Percentiles rank a stretch among this genome's conserved stretches.
Conservation (phyloP, 2,888 invertebrate genomes). For the Zygogramma bicolorata region DNA sequence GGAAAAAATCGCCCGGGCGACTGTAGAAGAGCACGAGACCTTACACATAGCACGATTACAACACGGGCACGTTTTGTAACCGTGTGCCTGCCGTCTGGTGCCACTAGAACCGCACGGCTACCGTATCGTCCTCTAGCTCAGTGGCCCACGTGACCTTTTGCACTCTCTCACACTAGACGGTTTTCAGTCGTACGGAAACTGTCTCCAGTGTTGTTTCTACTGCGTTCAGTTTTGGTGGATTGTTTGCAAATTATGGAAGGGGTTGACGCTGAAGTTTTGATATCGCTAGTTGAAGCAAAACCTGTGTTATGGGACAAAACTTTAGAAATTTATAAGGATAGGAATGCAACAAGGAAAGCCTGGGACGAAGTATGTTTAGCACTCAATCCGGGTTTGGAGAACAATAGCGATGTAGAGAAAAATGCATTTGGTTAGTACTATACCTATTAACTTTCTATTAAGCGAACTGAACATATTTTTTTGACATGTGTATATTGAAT, state of each 20-base stretch:
- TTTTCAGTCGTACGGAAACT: slow-evolving; percentile 25
- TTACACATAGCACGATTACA: slow-evolving; percentile 31
- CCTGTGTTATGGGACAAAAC: slow-evolving; percentile 29
- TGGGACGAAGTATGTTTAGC: slow-evolving; percentile 21
- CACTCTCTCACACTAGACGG: slow-evolving; percentile 23
- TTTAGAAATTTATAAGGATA: slow-evolving; percentile 16
- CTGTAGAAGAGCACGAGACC: slow-evolving; percentile 20
- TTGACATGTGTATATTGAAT: too few relatives aligned
- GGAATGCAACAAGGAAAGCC: neutral
- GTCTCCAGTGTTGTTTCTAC: slow-evolving; percentile 5
- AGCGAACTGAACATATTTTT: too few relatives aligned
- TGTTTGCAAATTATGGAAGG: neutral
- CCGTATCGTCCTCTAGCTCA: slow-evolving; percentile 27
- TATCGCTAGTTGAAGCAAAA: slow-evolving; percentile 25
- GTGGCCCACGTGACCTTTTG: slow-evolving; percentile 28
- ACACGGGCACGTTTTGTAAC: slow-evolving; percentile 19
- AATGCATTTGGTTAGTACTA: slow-evolving; percentile 6
- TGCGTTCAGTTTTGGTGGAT: neutral
- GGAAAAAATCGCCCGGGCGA: slow-evolving; percentile 21
- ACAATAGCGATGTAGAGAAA: slow-evolving; percentile 18
- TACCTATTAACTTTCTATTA: neutral
- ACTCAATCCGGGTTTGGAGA: slow-evolving; percentile 22
- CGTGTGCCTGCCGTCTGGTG: slow-evolving; percentile 25
- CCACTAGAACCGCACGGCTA: neutral
- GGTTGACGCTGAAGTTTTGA: slow-evolving; percentile 13